A percentile compares a stretch with the other conserved stretches of the same genome.
phyloP scores from a whole-genome alignment of 2,888 invertebrate species.

The Acholoe squamosa region DNA sequence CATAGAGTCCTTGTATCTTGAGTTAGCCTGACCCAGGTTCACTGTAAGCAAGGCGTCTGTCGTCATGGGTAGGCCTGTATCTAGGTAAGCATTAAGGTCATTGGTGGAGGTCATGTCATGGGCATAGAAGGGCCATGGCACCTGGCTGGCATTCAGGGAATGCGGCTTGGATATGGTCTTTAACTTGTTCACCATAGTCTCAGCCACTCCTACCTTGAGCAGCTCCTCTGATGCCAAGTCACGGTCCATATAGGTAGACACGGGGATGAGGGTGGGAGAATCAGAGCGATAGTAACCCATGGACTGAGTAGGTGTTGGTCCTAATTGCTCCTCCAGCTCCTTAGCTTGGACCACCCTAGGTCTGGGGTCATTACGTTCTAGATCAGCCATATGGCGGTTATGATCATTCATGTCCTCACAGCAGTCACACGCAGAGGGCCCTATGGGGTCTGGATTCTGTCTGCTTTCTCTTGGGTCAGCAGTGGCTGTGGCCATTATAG shows the following conservation, averaged over 20 bases:
- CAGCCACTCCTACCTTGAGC: slow-evolving; percentile 26
- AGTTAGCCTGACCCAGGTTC: slow-evolving; percentile 25
- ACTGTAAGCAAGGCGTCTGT: slow-evolving; percentile 2
- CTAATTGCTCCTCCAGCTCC: not conserved
- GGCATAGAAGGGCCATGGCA: slow-evolving; percentile 45
- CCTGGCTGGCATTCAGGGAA: not conserved
- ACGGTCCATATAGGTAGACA: slow-evolving; percentile 32
- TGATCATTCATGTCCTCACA: slow-evolving; percentile 52
- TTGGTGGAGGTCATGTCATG: slow-evolving; percentile 4
- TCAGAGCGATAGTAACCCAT: slow-evolving; percentile 35
- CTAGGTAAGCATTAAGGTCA: slow-evolving; percentile 7
- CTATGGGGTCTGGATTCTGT: not conserved
- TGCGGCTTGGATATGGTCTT: not conserved
- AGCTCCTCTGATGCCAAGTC: slow-evolving; percentile 40
- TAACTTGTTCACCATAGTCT: slow-evolving; percentile 11
- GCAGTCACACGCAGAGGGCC: slow-evolving; percentile 18
- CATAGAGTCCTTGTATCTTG: slow-evolving; percentile 39
- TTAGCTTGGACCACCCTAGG: slow-evolving; percentile 9
- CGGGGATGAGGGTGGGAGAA: slow-evolving; percentile 19
- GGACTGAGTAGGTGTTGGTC: not conserved
- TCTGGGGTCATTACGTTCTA: slow-evolving; percentile 12
- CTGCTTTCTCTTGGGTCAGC: slow-evolving; percentile 32
- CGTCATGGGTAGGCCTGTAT: not conserved
- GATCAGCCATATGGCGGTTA: slow-evolving; percentile 1
- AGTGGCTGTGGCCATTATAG: not conserved